Conservation (phyloP, 2,113 vertebrate species). For the Hippocampus comes region DNA sequence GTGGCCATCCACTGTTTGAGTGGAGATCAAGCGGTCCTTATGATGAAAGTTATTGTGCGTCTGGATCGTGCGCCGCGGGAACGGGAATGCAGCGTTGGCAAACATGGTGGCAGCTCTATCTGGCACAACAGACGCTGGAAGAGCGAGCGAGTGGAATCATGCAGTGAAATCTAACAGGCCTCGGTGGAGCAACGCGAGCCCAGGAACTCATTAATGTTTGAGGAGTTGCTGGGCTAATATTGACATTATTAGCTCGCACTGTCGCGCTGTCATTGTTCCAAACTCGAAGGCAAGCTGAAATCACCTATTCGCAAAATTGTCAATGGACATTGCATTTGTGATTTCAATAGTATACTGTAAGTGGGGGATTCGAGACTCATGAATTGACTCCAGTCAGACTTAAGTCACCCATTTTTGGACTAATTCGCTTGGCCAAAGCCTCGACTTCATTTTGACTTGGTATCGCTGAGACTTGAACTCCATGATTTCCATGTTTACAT, state of each 20-base stretch:
- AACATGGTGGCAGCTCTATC: constrained; percentile 50
- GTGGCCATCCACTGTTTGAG: constrained; percentile 26
- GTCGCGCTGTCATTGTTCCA: constrained; percentile 26
- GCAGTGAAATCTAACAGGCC: constrained; percentile 67
- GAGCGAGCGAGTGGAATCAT: constrained; percentile 49
- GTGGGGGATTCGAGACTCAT: neutral
- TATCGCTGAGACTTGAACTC: too few species aligned
- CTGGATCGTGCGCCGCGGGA: constrained; percentile 44
- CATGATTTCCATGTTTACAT: too few species aligned
- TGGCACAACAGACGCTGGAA: constrained; percentile 48
- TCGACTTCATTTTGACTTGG: too few species aligned
- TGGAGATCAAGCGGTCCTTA: constrained; percentile 38
- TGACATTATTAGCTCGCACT: constrained; percentile 29
- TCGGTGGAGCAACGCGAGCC: constrained; percentile 61
- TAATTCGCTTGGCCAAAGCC: too few species aligned
- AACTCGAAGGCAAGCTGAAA: constrained; percentile 12
- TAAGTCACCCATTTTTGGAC: neutral
- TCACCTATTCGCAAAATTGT: constrained; percentile 16
- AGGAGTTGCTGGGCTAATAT: constrained; percentile 55
- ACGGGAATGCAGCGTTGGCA: constrained; percentile 54
- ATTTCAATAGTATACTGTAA: neutral
- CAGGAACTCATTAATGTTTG: constrained; percentile 71
- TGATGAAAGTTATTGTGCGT: constrained; percentile 59
- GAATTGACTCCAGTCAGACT: neutral
- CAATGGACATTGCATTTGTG: constrained; percentile 10